Conservation (phyloP, 2,888 invertebrate genomes). For the Ormyrus nitidulus region DNA sequence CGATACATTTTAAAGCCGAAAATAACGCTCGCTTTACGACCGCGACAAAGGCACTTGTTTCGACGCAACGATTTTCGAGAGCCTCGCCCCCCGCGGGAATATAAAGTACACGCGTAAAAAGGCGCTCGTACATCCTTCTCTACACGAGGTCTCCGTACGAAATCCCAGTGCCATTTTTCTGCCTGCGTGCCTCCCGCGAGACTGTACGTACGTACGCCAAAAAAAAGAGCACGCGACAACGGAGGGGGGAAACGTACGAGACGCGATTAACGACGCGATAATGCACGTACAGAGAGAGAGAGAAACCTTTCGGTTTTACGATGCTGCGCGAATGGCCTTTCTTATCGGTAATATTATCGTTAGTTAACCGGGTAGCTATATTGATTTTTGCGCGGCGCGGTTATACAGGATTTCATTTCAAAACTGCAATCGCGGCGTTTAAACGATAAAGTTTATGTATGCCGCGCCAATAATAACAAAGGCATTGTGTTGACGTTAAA, state of each 20-base stretch:
- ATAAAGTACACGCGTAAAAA: constrained; percentile 13
- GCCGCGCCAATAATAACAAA: too few species aligned
- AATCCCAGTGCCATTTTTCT: constrained; percentile 26
- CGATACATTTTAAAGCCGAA: too few species aligned
- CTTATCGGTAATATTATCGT: too few species aligned
- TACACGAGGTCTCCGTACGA: background rate
- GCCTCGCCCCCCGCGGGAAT: background rate
- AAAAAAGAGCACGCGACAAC: constrained; percentile 4
- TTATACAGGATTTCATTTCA: too few species aligned
- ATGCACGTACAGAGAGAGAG: constrained; percentile 6
- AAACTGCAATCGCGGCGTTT: too few species aligned
- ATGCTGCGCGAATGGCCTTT: background rate
- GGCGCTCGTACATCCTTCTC: constrained; percentile 6
- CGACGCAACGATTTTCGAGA: too few species aligned
- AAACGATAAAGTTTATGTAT: too few species aligned
- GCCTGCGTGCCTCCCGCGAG: constrained; percentile 41
- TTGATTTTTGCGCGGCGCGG: too few species aligned
- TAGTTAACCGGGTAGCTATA: too few species aligned
- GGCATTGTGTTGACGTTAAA: background rate
- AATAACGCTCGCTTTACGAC: too few species aligned
- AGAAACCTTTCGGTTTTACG: constrained; percentile 3
- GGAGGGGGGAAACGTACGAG: constrained; percentile 3
- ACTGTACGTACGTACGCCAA: background rate
- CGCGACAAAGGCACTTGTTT: too few species aligned
- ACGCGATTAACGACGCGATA: constrained; percentile 42